Evolutionary conservation across 2,113 vertebrate species (phyloP).

Genomic region (Phrynosoma platyrhinos): DNA sequence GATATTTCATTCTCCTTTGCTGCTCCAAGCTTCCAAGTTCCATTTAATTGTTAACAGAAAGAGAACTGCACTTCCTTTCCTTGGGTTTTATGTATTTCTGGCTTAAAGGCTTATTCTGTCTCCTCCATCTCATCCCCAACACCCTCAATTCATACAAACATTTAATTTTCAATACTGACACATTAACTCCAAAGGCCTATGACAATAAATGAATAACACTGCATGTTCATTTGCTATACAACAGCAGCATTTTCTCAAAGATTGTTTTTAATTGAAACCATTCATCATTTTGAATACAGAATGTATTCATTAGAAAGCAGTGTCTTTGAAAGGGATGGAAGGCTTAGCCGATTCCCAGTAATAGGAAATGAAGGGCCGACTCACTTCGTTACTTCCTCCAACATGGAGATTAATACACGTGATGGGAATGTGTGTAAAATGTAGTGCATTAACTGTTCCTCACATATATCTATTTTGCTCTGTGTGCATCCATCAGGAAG

Average conservation of each 20-base stretch:
- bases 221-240: conserved; percentile 16
- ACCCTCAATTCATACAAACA: conserved; percentile 53
- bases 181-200: conserved; percentile 54
- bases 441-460: background rate
- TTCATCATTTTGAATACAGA: conserved; percentile 69
- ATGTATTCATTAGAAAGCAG: conserved; percentile 66
- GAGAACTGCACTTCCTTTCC: background rate
- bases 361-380: conserved; percentile 57
- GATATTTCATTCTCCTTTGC: background rate
- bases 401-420: conserved; percentile 41
- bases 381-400: conserved; percentile 45
- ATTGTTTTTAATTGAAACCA: conserved; percentile 69
- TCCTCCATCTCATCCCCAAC: background rate
- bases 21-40: rapidly evolving
- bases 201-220: conserved; percentile 62
- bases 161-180: conserved; percentile 67
- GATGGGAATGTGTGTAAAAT: conserved; percentile 7
- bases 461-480: conserved; percentile 14
- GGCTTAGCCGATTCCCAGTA: conserved; percentile 56
- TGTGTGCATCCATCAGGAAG: background rate
- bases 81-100: background rate
- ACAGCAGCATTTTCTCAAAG: conserved; percentile 46
- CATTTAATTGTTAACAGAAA: background rate
- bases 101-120: conserved; percentile 32
- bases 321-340: conserved; percentile 38